A percentile compares a stretch with the other conserved stretches of the same genome.
Evolutionary conservation across 2,888 invertebrate genomes (phyloP).

Genomic region (Caenorhabditis becei): DNA sequence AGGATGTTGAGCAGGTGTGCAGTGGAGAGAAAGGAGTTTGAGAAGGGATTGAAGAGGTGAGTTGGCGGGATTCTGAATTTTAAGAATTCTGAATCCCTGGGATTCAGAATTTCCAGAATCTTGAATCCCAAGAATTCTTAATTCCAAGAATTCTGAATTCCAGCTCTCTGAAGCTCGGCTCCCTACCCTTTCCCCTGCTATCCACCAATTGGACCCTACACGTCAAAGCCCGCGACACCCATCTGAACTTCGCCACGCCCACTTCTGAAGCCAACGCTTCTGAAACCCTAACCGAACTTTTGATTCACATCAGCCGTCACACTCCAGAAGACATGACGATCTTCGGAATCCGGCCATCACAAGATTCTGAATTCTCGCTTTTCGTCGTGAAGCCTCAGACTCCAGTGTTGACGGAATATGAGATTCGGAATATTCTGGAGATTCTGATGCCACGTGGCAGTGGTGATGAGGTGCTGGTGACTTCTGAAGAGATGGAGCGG

Average conservation of each 20-base stretch:
- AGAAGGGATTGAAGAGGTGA: not conserved
- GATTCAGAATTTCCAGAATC: not conserved
- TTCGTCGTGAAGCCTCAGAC: constrained; percentile 28
- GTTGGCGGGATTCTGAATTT: not conserved
- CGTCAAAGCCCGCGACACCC: too few species aligned
- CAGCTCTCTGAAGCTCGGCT: too few species aligned
- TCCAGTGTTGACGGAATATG: not conserved
- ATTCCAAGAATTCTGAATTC: not conserved
- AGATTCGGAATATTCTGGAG: constrained; percentile 26
- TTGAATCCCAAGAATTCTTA: not conserved
- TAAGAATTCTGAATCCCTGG: not conserved
- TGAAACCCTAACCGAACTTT: constrained; percentile 15
- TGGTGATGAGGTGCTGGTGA: not conserved
- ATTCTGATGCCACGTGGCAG: constrained; percentile 15
- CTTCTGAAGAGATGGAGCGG: not conserved
- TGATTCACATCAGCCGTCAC: constrained; percentile 26
- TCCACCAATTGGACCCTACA: not conserved
- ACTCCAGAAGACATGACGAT: constrained; percentile 30
- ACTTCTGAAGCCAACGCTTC: not conserved
- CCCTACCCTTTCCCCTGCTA: constrained; percentile 16
- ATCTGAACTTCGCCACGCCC: not conserved
- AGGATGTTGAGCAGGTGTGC: constrained; percentile 38
- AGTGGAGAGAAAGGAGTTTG: not conserved
- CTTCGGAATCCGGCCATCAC: constrained; percentile 25
- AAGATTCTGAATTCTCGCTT: constrained; percentile 40